phyloP scores from a whole-genome alignment of 2,797 vertebrate genomes.

The Ptychobarbus kaznakovi region DNA sequence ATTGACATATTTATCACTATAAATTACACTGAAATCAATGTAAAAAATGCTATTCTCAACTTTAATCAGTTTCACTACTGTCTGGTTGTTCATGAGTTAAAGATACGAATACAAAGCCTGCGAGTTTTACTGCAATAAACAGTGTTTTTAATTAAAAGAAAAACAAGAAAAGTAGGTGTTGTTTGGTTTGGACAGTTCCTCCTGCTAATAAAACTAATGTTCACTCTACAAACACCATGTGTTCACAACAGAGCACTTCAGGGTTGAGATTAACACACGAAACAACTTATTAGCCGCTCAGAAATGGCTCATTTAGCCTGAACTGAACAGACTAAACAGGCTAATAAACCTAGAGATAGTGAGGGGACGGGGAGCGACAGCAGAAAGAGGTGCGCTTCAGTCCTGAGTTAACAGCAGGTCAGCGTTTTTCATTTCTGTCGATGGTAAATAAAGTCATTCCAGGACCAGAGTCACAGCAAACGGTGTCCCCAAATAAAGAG shows the following conservation, averaged over 20 bases:
- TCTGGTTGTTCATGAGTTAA: background rate
- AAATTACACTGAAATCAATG: background rate
- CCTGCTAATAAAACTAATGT: background rate
- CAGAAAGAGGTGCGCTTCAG: background rate
- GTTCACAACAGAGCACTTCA: conserved; percentile 19
- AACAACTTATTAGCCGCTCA: background rate
- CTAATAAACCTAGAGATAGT: background rate
- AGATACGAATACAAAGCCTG: background rate
- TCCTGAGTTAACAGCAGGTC: conserved; percentile 43
- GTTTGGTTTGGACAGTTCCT: background rate
- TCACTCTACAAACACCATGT: background rate
- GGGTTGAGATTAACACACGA: conserved; percentile 1
- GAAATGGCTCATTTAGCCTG: conserved; percentile 20
- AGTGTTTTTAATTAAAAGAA: background rate
- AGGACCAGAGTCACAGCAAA: conserved; percentile 5
- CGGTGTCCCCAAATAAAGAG: background rate
- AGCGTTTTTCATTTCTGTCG: conserved; percentile 38
- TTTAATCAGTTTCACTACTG: background rate
- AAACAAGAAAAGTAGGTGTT: background rate
- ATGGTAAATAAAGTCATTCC: conserved; percentile 65
- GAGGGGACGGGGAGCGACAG: background rate
- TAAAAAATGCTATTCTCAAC: too few relatives aligned
- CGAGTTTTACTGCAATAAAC: background rate
- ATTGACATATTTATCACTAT: background rate
- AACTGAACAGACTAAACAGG: background rate